Evolutionary conservation across 2,797 vertebrate species (phyloP), one percentile per base, ranked within the genome.

Genomic region (Ctenopoma multispine): DNA sequence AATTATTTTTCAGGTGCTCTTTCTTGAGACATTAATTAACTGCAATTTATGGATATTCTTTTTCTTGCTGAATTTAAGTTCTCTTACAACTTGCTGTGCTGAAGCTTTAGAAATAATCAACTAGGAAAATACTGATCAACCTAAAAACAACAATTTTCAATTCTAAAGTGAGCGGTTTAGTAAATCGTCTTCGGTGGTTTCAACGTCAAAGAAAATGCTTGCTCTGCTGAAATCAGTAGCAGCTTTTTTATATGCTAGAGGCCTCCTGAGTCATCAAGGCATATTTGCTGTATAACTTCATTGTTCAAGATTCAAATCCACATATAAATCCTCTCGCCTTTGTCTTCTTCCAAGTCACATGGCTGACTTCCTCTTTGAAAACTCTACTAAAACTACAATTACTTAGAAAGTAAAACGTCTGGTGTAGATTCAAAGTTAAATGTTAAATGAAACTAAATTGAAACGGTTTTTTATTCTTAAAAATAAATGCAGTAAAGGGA

Each of bases 261-360:
- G 65, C 57, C 64, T 71, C 63, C 66, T 80, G 77, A 83, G 79
- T 77, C 77, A 84, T 74, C 75, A 79, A 80, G 75, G 57, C 80
- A 85, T 83, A 79, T 86, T 86, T 89, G 65, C 84, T 36, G 46
- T 79, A 87, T 82, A 74, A 75, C 64, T 75, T 60, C 65, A 85
- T 79, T 87, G 79, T 86, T 85, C 61, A 71, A 75, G 43, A 83
- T 70, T 84, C 71, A 85, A 83, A 90, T 86, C 68, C 81, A 77
- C 65, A 79, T 83, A 72, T 81, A 86, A 83, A 81, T 83, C 81
- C 70, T 70, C 77, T 67, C 0, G 55, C 55, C 73, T 75, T 90
- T 82, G 74, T 85, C 75, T 78, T 72, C 58, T 46, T 62, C 64
- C 63, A 67, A 77, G 66, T 87, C 83, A 81, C 70, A 68, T 49